Base-by-base conservation (phyloP, 2,888 invertebrate genomes). In the Epirrhoe tristata region DNA sequence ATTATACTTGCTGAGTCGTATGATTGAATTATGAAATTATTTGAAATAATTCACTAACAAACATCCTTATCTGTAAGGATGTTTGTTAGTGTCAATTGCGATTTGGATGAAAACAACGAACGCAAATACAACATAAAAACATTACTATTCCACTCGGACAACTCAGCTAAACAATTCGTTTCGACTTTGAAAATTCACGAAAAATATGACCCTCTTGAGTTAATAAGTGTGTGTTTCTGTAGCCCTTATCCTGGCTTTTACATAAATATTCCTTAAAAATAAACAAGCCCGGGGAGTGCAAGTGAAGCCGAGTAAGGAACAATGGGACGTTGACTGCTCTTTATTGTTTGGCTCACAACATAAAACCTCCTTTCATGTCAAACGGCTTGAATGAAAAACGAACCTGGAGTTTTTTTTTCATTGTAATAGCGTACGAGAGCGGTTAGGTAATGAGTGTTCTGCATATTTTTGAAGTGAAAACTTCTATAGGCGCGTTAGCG, bases 271-370 rank as follows among this genome's bases (percentile, higher is more conserved):
- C 56, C 66, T 24, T 58, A 55, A 67, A 67, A 65, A 39, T 54
- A 64, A 58, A 64, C 34, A 58, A 55, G 16, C 36, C 24, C 12
- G 34, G 67, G 46, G 69, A 74, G 74, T 81, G 83, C 81, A 82
- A 79, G 80, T 82, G 81, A 83, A 81, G 76, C 77, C 75, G 46
- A 61, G 61, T 73, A 77, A 79, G 71, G 78, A 81, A 83, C 83
- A 83, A 83, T 81, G 74, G 74, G 69, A 71, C 69, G 72, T 72
- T 76, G 72, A 72, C 69, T 80, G 78, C 72, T 79, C 74, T 83
- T 81, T 81, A 80, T 83, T 83, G 80, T 83, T 80, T 76, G 77
- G 73, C 66, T 69, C 73, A 79, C 80, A 82, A 81, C 79, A 80
- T 76, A 82, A 82, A 81, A 77, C 74, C 75, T 75, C 77, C 77